A percentile compares a stretch with the other conserved stretches of the same genome.
Evolutionary conservation across 2,888 invertebrate species (phyloP).

Genomic region (Chrysolina americana): DNA sequence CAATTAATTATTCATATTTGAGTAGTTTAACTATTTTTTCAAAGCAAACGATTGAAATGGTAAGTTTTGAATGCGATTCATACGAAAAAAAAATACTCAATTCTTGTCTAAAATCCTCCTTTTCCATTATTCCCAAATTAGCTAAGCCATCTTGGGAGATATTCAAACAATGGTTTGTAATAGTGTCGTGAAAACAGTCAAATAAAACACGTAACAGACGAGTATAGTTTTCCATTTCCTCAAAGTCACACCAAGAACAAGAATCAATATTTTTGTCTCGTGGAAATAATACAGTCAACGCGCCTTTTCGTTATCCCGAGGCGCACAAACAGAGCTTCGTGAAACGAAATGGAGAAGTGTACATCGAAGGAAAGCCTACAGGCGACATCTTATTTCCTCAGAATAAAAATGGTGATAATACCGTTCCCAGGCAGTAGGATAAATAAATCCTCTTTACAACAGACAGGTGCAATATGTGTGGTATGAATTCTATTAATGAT

Average conservation of each 20-base stretch:
- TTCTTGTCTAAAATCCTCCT: too few species aligned
- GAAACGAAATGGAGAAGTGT: conserved; percentile 48
- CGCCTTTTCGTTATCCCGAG: conserved; percentile 32
- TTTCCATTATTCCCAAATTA: too few species aligned
- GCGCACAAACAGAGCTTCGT: conserved; percentile 42
- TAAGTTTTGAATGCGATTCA: too few species aligned
- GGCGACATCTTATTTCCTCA: conserved; percentile 38
- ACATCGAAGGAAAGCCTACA: conserved; percentile 38
- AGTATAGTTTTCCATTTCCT: conserved; percentile 22
- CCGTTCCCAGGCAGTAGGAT: not conserved
- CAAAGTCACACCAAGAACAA: conserved; percentile 34
- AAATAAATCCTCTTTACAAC: not conserved
- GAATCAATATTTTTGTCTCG: conserved; percentile 49
- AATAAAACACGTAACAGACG: not conserved
- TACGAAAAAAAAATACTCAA: too few species aligned
- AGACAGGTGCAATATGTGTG: not conserved
- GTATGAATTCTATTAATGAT: not conserved
- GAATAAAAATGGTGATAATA: conserved; percentile 36
- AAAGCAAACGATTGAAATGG: too few species aligned
- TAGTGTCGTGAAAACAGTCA: not conserved
- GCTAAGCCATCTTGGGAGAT: too few species aligned
- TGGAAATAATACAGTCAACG: conserved; percentile 31
- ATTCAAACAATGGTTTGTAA: not conserved
- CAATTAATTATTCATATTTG: too few species aligned
- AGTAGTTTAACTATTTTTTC: too few species aligned